Base-by-base conservation (phyloP, 2,888 invertebrate species). In the Pachymerium ferrugineum region DNA sequence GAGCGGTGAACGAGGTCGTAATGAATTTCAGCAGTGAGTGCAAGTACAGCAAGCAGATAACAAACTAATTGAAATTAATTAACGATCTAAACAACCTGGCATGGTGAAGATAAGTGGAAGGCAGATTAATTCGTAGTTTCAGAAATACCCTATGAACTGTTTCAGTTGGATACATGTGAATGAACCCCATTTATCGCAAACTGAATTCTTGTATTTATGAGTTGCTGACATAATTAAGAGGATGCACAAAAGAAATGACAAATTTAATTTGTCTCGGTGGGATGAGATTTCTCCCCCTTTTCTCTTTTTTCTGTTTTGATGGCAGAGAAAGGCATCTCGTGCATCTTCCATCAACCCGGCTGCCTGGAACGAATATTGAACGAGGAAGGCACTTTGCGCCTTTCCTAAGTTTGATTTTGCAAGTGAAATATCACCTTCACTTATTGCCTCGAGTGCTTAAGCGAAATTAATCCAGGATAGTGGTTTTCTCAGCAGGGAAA, bases 1-100 rank as follows among this genome's bases (percentile, higher is more conserved):
- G 62, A 62, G 62, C 62, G 28, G 62, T 22, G 62, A 62, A 62
- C 28, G 62, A 62, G 54, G 19, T 30, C 30, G 47, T 54, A 72
- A 72, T 72, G 72, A 72, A 62, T 72, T 47, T 47, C 38, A 31
- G 72, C 72, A 29, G 29, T 47, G 72, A 28, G 72, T 54, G 72
- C 47, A 47, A 29, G 30, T 47, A 47, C 54, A 47, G 62, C 28
- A 62, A 30, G 47, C 68, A 73, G 73, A 73, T 73, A 73, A 73
- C 73, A 73, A 73, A 73, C 73, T 73, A 73, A 73, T 73, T 73
- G 67, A 68, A 73, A 73, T 73, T 73, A 73, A 73, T 73, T 73
- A 73, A 73, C 67, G 73, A 62, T 68, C 68, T 68, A 68, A 73
- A 73, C 73, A 68, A 68, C 73, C 73, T 73, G 73, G 73, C 73